These are phyloP conservation scores for Mobula birostris DNA, from an alignment of 2,113 vertebrate genomes.

Conservation along the genomic window DNA sequence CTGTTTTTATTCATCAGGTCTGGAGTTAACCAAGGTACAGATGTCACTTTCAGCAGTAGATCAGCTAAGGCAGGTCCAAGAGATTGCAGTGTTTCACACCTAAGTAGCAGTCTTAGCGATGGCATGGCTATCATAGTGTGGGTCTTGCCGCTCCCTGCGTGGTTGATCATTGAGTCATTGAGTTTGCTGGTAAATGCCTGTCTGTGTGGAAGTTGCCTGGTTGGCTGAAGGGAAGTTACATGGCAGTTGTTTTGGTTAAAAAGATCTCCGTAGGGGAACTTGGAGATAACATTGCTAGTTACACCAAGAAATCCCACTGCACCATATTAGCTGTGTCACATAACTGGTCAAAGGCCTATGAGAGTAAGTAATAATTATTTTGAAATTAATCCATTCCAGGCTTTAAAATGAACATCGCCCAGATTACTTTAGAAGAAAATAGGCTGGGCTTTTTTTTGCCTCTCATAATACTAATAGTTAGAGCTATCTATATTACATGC, in stretches of 20 bases:
- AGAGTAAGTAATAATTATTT: neutral
- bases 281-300: neutral
- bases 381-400: neutral
- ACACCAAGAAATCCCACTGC: neutral
- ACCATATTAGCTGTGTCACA: neutral
- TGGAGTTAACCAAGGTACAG: no score
- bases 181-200: no score
- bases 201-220: no score
- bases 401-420: neutral
- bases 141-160: no score
- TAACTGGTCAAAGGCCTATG: neutral
- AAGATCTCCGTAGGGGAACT: neutral
- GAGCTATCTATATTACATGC: neutral
- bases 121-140: no score
- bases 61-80: neutral
- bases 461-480: neutral
- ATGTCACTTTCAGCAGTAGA: neutral
- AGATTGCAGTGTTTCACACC: neutral
- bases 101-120: neutral
- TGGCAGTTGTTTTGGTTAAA: neutral
- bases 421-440: constrained; percentile 3
- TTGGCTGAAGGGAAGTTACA: no score
- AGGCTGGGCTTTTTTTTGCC: neutral
- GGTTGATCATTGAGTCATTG: no score
- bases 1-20: no score